These are phyloP conservation scores for Chymomyza amoena DNA, from an alignment of 2,888 invertebrate species.

Conservation along the genomic window DNA sequence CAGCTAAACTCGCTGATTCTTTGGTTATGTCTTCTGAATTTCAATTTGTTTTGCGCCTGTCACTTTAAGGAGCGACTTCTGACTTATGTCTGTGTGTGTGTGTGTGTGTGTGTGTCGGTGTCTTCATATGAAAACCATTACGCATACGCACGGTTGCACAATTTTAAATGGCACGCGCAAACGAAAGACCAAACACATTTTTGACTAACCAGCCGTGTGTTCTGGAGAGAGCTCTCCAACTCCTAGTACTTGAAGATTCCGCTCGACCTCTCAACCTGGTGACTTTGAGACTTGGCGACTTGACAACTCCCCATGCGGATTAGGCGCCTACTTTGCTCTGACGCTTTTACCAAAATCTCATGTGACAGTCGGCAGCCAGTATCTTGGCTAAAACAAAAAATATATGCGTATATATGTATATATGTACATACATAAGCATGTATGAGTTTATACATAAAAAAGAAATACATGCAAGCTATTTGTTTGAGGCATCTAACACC, in stretches of 20 bases:
- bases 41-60: constrained; percentile 59
- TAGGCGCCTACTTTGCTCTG: constrained; percentile 54
- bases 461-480: constrained; percentile 26
- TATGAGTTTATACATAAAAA: background rate
- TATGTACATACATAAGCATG: background rate
- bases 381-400: background rate
- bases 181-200: constrained; percentile 25
- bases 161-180: constrained; percentile 71
- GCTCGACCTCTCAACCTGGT: background rate
- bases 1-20: background rate
- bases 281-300: constrained; percentile 8
- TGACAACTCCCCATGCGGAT: constrained; percentile 49
- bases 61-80: constrained; percentile 39
- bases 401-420: background rate
- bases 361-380: background rate
- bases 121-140: constrained; percentile 71
- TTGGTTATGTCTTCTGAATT: constrained; percentile 57
- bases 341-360: background rate
- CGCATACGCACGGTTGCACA: constrained; percentile 71
- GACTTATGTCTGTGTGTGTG: too few relatives aligned
- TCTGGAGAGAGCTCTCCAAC: constrained; percentile 40
- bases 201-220: constrained; percentile 66
- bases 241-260: background rate
- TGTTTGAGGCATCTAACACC: constrained; percentile 27
- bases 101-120: constrained; percentile 24